Conservation (phyloP, 2,888 invertebrate species). For the Pachymerium ferrugineum region DNA sequence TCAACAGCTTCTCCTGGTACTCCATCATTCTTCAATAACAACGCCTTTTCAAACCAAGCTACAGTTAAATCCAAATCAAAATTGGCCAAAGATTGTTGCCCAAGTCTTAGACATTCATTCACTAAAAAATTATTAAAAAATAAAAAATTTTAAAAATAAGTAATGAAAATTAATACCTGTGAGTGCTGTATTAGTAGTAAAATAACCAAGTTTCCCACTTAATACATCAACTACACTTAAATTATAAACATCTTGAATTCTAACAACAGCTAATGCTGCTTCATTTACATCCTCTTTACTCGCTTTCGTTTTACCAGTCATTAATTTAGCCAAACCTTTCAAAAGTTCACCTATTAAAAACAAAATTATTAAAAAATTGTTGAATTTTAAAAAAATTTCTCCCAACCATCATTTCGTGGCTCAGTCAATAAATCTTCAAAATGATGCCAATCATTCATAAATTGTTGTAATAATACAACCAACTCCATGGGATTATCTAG, state of each 20-base stretch:
- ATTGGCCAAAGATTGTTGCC: neutral
- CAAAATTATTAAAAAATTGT: no score
- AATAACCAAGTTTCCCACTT: neutral
- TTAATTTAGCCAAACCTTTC: neutral
- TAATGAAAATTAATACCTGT: neutral
- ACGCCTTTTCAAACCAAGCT: neutral
- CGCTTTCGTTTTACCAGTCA: neutral
- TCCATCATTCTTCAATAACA: neutral
- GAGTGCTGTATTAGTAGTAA: neutral
- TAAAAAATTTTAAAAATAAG: neutral
- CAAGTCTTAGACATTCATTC: neutral
- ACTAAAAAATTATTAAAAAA: neutral
- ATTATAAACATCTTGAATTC: slow-evolving; percentile 28
- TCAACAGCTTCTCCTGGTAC: no score
- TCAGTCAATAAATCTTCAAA: neutral
- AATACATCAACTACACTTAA: neutral
- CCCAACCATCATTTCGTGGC: neutral
- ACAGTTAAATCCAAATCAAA: neutral
- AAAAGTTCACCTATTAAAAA: neutral
- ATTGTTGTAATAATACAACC: neutral
- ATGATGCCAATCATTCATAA: neutral
- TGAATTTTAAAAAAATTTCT: no score
- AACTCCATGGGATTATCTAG: neutral
- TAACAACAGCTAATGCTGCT: neutral
- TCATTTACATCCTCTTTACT: neutral